Percentiles rank a stretch among this genome's conserved stretches.
These are phyloP conservation scores for Timema podura DNA, from an alignment of 2,888 invertebrate species.

Conservation along the genomic window DNA sequence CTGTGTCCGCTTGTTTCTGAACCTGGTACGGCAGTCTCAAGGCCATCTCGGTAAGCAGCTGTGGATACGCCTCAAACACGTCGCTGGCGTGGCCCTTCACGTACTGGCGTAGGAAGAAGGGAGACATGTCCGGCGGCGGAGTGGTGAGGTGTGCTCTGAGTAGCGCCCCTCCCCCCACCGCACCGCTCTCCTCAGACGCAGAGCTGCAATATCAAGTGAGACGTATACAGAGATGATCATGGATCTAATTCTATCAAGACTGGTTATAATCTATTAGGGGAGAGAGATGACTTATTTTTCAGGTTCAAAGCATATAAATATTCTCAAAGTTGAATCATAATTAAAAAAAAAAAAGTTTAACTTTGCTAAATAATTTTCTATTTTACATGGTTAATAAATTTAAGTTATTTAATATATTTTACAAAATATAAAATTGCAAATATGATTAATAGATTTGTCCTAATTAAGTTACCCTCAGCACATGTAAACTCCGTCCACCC, in stretches of 20 bases:
- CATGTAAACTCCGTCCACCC: no score
- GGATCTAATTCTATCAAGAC: not conserved
- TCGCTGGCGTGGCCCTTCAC: constrained; percentile 88
- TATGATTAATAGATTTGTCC: no score
- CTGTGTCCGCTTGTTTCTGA: constrained; percentile 38
- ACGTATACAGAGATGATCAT: not conserved
- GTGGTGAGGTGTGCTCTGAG: constrained; percentile 77
- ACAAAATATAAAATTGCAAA: no score
- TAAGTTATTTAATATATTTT: no score
- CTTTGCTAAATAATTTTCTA: no score
- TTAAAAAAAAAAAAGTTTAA: no score
- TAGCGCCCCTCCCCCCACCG: constrained; percentile 57
- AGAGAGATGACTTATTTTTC: no score
- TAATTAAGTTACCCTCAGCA: no score
- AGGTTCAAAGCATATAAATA: no score
- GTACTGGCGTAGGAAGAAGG: constrained; percentile 89
- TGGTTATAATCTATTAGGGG: no score
- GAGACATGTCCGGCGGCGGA: constrained; percentile 90
- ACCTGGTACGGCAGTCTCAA: constrained; percentile 92
- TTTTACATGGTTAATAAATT: no score
- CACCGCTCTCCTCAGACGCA: constrained; percentile 28
- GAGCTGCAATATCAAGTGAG: constrained; percentile 22
- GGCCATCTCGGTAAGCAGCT: constrained; percentile 92
- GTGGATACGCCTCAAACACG: constrained; percentile 90
- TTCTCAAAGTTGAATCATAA: no score